A percentile compares a stretch with the other conserved stretches of the same genome.
Evolutionary conservation across 2,888 invertebrate species (phyloP).

Genomic region (Erebia ligea): DNA sequence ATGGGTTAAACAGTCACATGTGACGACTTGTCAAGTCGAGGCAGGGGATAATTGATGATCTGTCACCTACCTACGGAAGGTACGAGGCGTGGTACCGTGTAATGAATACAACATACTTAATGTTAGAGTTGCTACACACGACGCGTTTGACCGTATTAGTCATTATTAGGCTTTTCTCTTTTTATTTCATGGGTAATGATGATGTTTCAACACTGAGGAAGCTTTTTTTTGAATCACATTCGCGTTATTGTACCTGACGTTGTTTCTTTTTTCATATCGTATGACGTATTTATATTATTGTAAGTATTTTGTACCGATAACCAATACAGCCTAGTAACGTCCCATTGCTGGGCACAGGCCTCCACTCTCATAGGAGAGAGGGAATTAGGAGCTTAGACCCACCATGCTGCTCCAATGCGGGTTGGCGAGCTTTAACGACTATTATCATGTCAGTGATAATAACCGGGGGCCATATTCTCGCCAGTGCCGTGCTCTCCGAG

Average conservation of each 20-base stretch:
- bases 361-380: too few species aligned
- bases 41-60: conserved; percentile 69
- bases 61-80: conserved; percentile 45
- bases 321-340: too few species aligned
- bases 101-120: conserved; percentile 23
- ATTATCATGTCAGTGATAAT: too few species aligned
- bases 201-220: neutral
- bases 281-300: too few species aligned
- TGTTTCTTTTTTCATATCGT: too few species aligned
- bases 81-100: conserved; percentile 32
- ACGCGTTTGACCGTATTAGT: neutral
- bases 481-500: too few species aligned
- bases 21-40: conserved; percentile 55
- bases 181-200: conserved; percentile 1
- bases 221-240: neutral
- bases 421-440: too few species aligned
- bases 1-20: conserved; percentile 53
- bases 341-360: too few species aligned
- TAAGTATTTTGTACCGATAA: too few species aligned
- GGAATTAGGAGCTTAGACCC: too few species aligned
- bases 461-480: too few species aligned
- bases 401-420: too few species aligned
- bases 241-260: neutral
- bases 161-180: neutral
- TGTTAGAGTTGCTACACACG: conserved; percentile 16